Evolutionary conservation across 1,140 invertebrate species (phyloP), one percentile per base, ranked within the genome.

Genomic region (Heliconius himera): DNA sequence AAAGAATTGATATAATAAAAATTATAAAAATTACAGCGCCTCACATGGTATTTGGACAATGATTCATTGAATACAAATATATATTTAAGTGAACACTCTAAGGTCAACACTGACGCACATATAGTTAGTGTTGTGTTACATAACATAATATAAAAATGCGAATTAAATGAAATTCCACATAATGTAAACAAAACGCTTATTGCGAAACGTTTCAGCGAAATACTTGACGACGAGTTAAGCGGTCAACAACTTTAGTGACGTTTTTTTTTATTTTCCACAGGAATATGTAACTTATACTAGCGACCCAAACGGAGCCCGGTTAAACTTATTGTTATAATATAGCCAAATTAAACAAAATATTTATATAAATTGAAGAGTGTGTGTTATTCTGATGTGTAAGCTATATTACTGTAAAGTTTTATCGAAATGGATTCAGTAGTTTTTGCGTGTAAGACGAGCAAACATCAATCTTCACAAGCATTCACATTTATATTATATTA

Each of bases 41-140:
- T 74, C n/a, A 2, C 2, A 41, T 38, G 11, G 18, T 74, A 75
- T 79, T 79, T 79, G 73, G 22, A 70, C 26, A 75, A 74, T 79
- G 78, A 79, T 70, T 78, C 76, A 78, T 56, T 78, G 46, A 78
- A 74, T 78, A 74, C 26, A 78, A 78, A 78, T 76, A 49, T 75
- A 70, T 60, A 36, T 38, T 81, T 70, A 71, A 76, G 70, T 78
- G 66, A 81, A 77, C 26, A 76, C 41, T 38, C 26, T 78, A 77
- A 86, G 83, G 84, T 83, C 81, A 79, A 22, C 66, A 26, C 29
- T 86, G 84, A 86, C 84, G 84, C 80, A 83, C 70, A 79, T 82
- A 81, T 74, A 76, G 49, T 51, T 77, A 71, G 22, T 38, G 29
- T 76, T 33, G 3, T 73, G 36, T 79, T 70, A 49, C 56, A 80